A percentile compares a stretch with the other conserved stretches of the same genome.
Evolutionary conservation across 2,888 invertebrate species (phyloP).

Genomic region (Arge pagana): DNA sequence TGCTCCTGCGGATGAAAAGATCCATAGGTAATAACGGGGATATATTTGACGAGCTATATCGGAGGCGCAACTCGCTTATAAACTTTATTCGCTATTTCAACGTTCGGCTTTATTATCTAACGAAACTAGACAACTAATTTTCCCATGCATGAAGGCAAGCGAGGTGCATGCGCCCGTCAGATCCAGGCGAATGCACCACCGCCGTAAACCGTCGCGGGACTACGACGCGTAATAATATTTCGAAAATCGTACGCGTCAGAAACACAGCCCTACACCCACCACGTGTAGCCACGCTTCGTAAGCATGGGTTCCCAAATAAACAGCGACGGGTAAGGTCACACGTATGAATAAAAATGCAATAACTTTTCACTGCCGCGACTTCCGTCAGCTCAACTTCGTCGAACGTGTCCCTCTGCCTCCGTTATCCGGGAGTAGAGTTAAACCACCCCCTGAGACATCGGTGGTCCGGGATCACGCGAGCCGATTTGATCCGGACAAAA

Average conservation of each 20-base stretch:
- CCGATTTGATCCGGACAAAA: too few species aligned
- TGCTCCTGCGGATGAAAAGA: too few species aligned
- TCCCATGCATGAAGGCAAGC: slow-evolving; percentile 51
- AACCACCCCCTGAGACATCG: too few species aligned
- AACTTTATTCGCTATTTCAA: slow-evolving; percentile 12
- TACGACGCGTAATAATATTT: slow-evolving; percentile 35
- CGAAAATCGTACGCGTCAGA: slow-evolving; percentile 47
- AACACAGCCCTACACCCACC: slow-evolving; percentile 35
- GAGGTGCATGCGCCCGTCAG: slow-evolving; percentile 46
- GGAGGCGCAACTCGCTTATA: slow-evolving; percentile 10
- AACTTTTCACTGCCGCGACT: too few species aligned
- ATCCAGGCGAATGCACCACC: slow-evolving; percentile 49
- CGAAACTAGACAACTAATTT: slow-evolving; percentile 34
- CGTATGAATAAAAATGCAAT: slow-evolving; percentile 8
- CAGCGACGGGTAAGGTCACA: not conserved
- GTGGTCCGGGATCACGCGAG: too few species aligned
- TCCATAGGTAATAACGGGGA: too few species aligned
- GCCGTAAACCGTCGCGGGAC: slow-evolving; percentile 36
- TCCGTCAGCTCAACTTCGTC: too few species aligned
- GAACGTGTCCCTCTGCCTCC: too few species aligned
- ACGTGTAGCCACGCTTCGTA: slow-evolving; percentile 9
- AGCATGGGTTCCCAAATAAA: slow-evolving; percentile 2
- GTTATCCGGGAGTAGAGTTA: too few species aligned
- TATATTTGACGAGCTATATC: too few species aligned
- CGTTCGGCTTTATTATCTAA: slow-evolving; percentile 6